phyloP scores from a whole-genome alignment of 2,797 vertebrate genomes.

The Acanthiza pusilla region DNA sequence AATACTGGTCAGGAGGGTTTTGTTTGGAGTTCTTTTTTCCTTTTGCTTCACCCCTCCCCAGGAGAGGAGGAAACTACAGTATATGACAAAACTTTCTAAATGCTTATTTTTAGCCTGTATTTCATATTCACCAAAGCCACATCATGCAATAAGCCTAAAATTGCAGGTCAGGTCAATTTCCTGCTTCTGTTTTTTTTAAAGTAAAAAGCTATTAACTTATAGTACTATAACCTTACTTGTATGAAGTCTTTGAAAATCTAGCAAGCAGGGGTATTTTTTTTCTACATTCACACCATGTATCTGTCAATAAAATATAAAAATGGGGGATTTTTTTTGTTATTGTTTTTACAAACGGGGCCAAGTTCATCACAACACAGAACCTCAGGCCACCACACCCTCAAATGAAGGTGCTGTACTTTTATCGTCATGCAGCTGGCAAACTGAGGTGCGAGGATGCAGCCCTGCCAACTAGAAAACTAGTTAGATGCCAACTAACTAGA shows the following conservation, averaged over 20 bases:
- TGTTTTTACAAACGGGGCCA: not conserved
- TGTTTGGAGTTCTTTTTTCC: too few species aligned
- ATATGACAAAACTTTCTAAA: not conserved
- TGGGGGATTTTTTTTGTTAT: accelerated
- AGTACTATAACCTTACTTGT: not conserved
- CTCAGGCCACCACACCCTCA: not conserved
- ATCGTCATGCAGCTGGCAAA: accelerated
- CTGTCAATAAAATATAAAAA: not conserved
- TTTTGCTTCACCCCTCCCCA: too few species aligned
- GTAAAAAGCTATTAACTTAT: not conserved
- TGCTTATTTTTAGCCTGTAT: not conserved
- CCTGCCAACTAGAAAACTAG: too few species aligned
- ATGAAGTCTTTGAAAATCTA: not conserved
- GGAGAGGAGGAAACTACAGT: not conserved
- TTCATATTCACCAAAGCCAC: not conserved
- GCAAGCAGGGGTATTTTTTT: not conserved
- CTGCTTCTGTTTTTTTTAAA: not conserved
- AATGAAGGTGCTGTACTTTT: not conserved
- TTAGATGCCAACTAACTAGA: not conserved
- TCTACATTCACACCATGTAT: accelerated
- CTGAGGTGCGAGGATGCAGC: not conserved
- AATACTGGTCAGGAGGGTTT: not conserved
- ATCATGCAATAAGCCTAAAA: not conserved
- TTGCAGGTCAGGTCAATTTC: not conserved
- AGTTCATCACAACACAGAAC: not conserved